A percentile compares a stretch with the other conserved stretches of the same genome.
Conservation (phyloP, 2,797 vertebrate species). For the Sorex maritimensis region DNA sequence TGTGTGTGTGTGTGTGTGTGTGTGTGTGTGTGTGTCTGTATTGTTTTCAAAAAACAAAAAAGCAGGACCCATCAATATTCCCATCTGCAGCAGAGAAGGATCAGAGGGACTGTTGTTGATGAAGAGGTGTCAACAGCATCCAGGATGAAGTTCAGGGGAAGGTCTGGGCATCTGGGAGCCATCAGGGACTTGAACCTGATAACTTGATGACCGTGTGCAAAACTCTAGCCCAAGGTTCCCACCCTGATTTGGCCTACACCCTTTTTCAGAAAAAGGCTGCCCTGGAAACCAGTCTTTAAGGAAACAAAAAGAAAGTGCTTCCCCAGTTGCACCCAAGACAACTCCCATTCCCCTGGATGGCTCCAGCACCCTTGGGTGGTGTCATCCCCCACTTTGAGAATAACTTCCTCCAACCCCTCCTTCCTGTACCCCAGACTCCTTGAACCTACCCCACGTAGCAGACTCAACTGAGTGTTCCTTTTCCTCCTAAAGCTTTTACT, state of each 20-base stretch:
- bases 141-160: not conserved
- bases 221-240: not conserved
- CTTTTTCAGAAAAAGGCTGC: no score
- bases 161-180: not conserved
- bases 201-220: not conserved
- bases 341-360: no score
- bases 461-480: not conserved
- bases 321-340: not conserved
- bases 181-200: not conserved
- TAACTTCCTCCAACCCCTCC: not conserved
- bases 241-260: no score
- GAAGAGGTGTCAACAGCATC: not conserved
- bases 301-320: not conserved
- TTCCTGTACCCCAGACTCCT: not conserved
- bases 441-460: not conserved
- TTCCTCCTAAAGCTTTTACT: not conserved
- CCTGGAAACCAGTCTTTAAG: no score
- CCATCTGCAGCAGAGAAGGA: not conserved
- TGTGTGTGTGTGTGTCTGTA: no score
- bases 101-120: not conserved
- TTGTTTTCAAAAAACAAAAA: no score
- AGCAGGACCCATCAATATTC: no score
- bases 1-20: no score
- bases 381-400: no score
- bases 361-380: no score